These are phyloP conservation scores for Mormyrops boulengeri DNA, from an alignment of 2,797 vertebrate species.

Conservation along the genomic window DNA sequence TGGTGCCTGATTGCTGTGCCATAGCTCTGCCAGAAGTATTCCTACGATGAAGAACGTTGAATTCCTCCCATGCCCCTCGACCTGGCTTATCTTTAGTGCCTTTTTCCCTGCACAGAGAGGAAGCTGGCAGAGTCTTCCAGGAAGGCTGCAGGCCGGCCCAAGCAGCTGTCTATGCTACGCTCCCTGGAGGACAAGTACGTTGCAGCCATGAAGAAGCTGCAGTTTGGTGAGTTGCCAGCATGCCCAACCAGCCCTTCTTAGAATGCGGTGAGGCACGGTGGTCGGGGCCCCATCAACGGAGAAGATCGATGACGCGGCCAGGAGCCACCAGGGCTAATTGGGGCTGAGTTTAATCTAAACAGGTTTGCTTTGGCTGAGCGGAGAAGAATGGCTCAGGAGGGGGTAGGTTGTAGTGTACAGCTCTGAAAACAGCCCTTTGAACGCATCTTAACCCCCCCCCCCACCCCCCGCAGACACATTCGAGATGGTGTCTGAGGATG, in stretches of 20 bases:
- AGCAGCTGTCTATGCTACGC: constrained; percentile 81
- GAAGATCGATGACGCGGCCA: constrained; percentile 35
- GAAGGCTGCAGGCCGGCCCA: constrained; percentile 78
- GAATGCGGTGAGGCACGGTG: neutral
- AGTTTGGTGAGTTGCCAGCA: constrained; percentile 80
- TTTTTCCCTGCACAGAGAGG: constrained; percentile 67
- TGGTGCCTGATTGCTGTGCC: constrained; percentile 36
- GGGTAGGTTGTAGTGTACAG: neutral
- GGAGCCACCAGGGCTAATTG: constrained; percentile 41
- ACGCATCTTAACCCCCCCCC: neutral
- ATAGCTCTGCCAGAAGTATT: constrained; percentile 43
- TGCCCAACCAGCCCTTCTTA: neutral
- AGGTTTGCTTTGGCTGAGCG: constrained; percentile 26
- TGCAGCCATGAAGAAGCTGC: constrained; percentile 93
- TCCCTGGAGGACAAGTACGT: constrained; percentile 96
- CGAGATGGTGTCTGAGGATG: constrained; percentile 97
- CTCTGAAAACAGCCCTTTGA: neutral
- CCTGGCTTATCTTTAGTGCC: neutral
- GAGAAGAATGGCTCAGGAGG: neutral
- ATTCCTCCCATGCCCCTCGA: neutral
- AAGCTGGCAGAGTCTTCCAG: constrained; percentile 87
- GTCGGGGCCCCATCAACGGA: neutral
- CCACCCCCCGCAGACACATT: constrained; percentile 85
- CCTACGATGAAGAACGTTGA: constrained; percentile 29
- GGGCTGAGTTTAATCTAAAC: constrained; percentile 43